Evolutionary conservation across 2,888 invertebrate species (phyloP), one percentile per base, ranked within the genome.

Genomic region (Ashinkailepas kermadecensis): DNA sequence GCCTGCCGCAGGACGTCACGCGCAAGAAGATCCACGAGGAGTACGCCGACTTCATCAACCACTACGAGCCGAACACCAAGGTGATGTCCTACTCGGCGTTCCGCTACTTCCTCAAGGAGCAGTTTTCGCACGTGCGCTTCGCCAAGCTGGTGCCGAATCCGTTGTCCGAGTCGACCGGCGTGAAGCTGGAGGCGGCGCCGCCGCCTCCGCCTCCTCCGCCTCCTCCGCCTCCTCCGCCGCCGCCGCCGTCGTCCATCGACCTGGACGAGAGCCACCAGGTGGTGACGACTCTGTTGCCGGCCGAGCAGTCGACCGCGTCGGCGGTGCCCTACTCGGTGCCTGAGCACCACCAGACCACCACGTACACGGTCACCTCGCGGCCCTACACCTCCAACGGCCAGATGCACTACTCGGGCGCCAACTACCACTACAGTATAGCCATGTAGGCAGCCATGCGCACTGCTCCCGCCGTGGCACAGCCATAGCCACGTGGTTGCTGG

Each of bases 71-170:
- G 0, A 91, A 91, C 81, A 83, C 92, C 21, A 93, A 93, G 87
- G 88, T 92, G 23, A 93, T 94, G 93, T 93, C 93, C 0, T 94
- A 93, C 85, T 93, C 93, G 2, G 93, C 93, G 15, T 94, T 94
- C 88, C 89, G 93, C 83, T 92, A 93, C 85, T 94, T 93, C 86
- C 92, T 94, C 92, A 93, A 93, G 86, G 93, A 93, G 85, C 93
- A 93, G 86, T 94, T 93, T 87, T 93, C 93, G 0, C 92, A 93
- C 85, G 92, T 93, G 9, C 92, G 92, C 86, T 93, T 84, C 82
- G 83, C 84, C 23, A 79, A 57, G 58, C 23, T 57, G 23, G 58
- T 25, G 15, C 15, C n/a, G 58, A 13, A 23, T 15, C 58, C 57
- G 78, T 13, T 13, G 79, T 8, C 23, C 12, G 58, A 79, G 58